Percentiles rank a stretch among this genome's conserved stretches.
phyloP scores from a whole-genome alignment of 2,797 vertebrate genomes.

The Pteropus rufus region DNA sequence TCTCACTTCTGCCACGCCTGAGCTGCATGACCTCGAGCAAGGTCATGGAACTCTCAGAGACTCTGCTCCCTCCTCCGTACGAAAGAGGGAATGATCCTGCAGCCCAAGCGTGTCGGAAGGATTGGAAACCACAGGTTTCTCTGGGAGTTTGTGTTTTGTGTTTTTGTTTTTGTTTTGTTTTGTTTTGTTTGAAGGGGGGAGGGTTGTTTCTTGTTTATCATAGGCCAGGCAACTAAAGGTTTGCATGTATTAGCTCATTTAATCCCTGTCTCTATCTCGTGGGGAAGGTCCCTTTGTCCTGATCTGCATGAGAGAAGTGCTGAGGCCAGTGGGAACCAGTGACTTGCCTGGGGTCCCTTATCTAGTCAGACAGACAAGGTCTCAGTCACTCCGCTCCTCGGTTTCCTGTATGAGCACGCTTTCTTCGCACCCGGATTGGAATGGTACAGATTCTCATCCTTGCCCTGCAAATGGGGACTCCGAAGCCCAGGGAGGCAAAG shows the following conservation, averaged over 20 bases:
- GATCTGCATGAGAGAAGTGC: neutral
- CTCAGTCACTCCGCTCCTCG: fast-evolving
- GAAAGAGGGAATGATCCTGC: neutral
- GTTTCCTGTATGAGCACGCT: fast-evolving
- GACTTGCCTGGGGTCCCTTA: neutral
- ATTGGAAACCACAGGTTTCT: neutral
- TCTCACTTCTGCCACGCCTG: neutral
- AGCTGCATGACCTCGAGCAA: neutral
- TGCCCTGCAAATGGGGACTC: too few species aligned
- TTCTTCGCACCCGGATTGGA: neutral
- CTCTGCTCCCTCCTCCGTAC: neutral
- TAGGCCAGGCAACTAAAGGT: neutral
- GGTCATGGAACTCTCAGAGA: neutral
- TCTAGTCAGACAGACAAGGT: too few species aligned
- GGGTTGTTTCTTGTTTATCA: neutral
- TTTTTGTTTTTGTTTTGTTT: too few species aligned
- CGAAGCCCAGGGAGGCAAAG: neutral
- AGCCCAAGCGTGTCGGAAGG: neutral
- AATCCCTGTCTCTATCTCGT: neutral
- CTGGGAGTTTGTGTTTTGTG: neutral
- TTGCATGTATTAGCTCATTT: neutral
- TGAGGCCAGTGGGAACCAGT: neutral
- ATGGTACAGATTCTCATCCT: fast-evolving
- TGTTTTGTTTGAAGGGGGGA: too few species aligned
- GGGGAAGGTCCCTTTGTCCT: neutral